Conservation (phyloP, 2,888 invertebrate species). For the Leptura quadrifasciata region DNA sequence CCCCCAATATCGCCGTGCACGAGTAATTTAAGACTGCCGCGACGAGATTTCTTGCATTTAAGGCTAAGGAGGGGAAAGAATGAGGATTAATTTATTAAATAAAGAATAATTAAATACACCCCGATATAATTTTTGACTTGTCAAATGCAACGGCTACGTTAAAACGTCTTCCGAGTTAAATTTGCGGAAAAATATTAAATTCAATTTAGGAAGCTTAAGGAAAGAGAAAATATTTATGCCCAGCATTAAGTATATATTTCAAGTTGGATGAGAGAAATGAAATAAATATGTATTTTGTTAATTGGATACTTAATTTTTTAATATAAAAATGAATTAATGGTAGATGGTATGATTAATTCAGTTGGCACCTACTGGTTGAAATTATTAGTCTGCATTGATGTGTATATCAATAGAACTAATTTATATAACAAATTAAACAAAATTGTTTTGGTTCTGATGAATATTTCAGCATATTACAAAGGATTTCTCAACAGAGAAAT, state of each 20-base stretch:
- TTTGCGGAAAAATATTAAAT: slow-evolving; percentile 57
- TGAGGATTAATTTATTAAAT: slow-evolving; percentile 66
- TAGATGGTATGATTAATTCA: too few relatives aligned
- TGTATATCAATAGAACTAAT: too few relatives aligned
- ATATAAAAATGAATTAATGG: too few relatives aligned
- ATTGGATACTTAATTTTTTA: neutral
- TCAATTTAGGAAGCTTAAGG: slow-evolving; percentile 44
- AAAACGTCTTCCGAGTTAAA: slow-evolving; percentile 53
- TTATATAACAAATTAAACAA: too few relatives aligned
- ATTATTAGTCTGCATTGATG: too few relatives aligned
- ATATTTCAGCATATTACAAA: too few relatives aligned
- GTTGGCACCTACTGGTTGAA: too few relatives aligned
- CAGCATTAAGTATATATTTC: neutral
- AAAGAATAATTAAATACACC: slow-evolving; percentile 67
- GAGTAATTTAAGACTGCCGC: slow-evolving; percentile 41
- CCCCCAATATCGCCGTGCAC: slow-evolving; percentile 21
- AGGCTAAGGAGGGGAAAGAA: slow-evolving; percentile 56
- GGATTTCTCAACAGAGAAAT: too few relatives aligned
- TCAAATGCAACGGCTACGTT: slow-evolving; percentile 62
- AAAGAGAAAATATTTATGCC: slow-evolving; percentile 35
- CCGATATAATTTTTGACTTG: slow-evolving; percentile 65
- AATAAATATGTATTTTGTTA: slow-evolving; percentile 18
- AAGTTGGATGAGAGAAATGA: neutral
- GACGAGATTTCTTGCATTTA: slow-evolving; percentile 44
- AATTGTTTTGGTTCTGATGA: too few relatives aligned